Conservation (phyloP, 2,888 invertebrate genomes). For the Parnassius mnemosyne region DNA sequence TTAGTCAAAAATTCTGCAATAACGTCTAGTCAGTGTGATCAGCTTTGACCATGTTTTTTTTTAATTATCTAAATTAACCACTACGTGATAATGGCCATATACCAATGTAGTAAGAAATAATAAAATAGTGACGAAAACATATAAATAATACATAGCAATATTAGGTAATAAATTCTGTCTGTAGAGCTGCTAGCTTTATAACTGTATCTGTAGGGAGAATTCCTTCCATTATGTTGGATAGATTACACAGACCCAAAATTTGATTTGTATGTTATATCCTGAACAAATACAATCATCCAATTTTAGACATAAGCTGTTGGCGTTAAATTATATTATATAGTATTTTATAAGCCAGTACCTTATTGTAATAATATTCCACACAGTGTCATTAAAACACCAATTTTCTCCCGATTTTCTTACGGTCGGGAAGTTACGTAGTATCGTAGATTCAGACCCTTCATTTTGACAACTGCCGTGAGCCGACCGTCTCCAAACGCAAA, state of each 20-base stretch:
- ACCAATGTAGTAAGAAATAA: slow-evolving; percentile 19
- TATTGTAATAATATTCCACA: too few species aligned
- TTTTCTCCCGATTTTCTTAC: too few species aligned
- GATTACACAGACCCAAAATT: not conserved
- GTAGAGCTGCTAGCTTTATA: slow-evolving; percentile 3
- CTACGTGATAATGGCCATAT: slow-evolving; percentile 22
- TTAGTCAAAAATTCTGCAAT: slow-evolving; percentile 7
- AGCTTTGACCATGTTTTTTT: slow-evolving; percentile 20
- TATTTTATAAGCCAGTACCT: too few species aligned
- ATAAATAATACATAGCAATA: slow-evolving; percentile 12
- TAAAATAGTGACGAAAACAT: slow-evolving; percentile 12
- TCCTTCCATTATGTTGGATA: not conserved
- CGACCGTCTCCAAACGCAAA: too few species aligned
- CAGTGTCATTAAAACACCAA: too few species aligned
- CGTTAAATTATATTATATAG: too few species aligned
- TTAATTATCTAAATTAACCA: slow-evolving; percentile 3
- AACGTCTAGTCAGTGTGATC: slow-evolving; percentile 25
- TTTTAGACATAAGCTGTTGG: too few species aligned
- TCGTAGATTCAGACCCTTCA: too few species aligned
- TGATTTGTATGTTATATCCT: too few species aligned
- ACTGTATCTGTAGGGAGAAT: not conserved
- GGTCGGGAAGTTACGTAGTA: too few species aligned
- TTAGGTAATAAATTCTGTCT: slow-evolving; percentile 13
- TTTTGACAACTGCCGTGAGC: too few species aligned
- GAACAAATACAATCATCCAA: too few species aligned